Evolutionary conservation across 1,140 invertebrate species (phyloP).

Genomic region (Pemphigus obesinymphae): DNA sequence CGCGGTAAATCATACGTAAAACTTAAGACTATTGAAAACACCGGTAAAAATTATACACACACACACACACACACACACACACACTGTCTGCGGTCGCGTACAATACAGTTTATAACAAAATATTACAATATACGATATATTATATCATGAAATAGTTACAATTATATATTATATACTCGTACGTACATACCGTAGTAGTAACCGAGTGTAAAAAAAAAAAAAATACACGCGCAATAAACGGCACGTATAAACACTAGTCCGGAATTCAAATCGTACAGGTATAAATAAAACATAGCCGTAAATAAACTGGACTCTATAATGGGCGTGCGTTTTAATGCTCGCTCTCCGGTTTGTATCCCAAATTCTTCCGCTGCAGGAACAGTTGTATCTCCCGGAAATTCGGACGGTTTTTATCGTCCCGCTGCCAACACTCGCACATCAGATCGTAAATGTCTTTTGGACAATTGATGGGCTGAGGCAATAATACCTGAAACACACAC

Average conservation of each 20-base stretch:
- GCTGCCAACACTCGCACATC: conserved; percentile 72
- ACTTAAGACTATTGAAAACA: background rate
- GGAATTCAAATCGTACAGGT: background rate
- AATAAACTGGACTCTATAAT: background rate
- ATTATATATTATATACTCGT: too few relatives aligned
- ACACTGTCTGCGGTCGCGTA: too few relatives aligned
- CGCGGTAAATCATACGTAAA: background rate
- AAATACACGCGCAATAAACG: background rate
- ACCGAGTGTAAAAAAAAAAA: too few relatives aligned
- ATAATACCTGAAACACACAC: background rate
- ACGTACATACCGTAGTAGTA: too few relatives aligned
- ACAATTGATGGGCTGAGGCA: conserved; percentile 56
- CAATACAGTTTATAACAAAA: background rate
- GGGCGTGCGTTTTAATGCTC: background rate
- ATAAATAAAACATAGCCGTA: background rate
- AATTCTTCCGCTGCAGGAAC: conserved; percentile 66
- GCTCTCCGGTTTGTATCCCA: conserved; percentile 51
- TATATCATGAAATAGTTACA: background rate
- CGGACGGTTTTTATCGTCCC: conserved; percentile 61
- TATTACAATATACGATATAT: background rate
- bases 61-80: too few relatives aligned
- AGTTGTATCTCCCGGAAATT: conserved; percentile 69
- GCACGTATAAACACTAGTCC: background rate
- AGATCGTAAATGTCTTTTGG: conserved; percentile 67
- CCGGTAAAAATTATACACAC: background rate